Evolutionary conservation across 2,113 vertebrate species (phyloP), one percentile per base, ranked within the genome.

Genomic region (Cyanistes caeruleus): DNA sequence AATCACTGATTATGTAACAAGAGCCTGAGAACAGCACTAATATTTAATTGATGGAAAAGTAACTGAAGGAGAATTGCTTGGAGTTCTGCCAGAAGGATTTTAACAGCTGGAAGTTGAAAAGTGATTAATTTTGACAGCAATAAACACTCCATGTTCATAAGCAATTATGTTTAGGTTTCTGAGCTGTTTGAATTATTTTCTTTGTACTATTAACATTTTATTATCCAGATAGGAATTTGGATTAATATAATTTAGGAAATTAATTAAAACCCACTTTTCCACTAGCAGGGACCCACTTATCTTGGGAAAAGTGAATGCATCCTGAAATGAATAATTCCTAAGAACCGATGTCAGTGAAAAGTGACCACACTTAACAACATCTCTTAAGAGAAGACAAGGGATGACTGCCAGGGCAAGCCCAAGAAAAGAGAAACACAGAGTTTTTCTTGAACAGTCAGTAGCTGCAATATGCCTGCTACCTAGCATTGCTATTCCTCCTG

Each of bases 91-190:
- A 98, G 97, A 94, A 97, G 96, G 92, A 98, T 97, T 98, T 98
- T 98, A 98, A 97, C 97, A 98, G 97, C 97, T 98, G 98, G 97
- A 98, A 97, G 97, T 97, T 97, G 97, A 98, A 97, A 98, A 98
- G 97, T 98, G 95, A 98, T 98, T 98, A 96, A 97, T 97, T 98
- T 97, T 98, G 98, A 98, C 98, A 98, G 98, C 94, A 98, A 96
- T 98, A 98, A 98, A 98, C 31, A 88, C 96, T 97, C 96, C 33
- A 19, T 96, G 92, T 97, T 98, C 97, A 89, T 97, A 98, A 97
- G 97, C 97, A 98, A 98, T 98, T 98, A 97, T 91, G 95, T 96
- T 97, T 98, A 97, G 86, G 95, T 98, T 98, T 98, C 93, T 43
- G 56, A 98, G 83, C 93, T 96, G 87, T 90, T 95, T 95, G 90